These are phyloP conservation scores for Cygnus olor DNA, from an alignment of 2,797 vertebrate genomes.

Conservation along the genomic window DNA sequence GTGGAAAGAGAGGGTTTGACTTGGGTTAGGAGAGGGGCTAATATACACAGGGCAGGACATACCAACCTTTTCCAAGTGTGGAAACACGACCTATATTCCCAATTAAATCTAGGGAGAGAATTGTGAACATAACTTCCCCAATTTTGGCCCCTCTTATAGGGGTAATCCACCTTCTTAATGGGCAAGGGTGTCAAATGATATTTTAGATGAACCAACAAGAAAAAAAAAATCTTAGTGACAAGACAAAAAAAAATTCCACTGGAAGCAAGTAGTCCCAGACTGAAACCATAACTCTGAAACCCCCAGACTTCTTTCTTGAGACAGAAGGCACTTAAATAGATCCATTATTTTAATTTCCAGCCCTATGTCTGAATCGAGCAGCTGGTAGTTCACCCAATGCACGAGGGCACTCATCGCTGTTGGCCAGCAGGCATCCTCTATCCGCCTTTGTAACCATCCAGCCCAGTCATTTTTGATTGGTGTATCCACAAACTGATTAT, in stretches of 20 bases:
- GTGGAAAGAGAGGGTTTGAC: slow-evolving; percentile 91
- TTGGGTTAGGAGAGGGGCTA: slow-evolving; percentile 98
- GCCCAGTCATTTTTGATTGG: slow-evolving; percentile 74
- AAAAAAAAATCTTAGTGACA: slow-evolving; percentile 81
- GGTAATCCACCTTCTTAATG: slow-evolving; percentile 89
- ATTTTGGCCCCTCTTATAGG: slow-evolving; percentile 87
- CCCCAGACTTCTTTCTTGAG: slow-evolving; percentile 84
- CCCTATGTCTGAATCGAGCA: slow-evolving; percentile 79
- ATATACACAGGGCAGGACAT: slow-evolving; percentile 99
- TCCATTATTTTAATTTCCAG: slow-evolving; percentile 78
- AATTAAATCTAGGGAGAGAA: slow-evolving; percentile 99
- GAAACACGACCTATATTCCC: slow-evolving; percentile 99
- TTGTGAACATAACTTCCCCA: slow-evolving; percentile 95
- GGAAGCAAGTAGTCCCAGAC: slow-evolving; percentile 81
- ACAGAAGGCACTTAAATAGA: slow-evolving; percentile 79
- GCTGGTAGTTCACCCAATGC: slow-evolving; percentile 72
- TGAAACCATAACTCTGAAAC: slow-evolving; percentile 78
- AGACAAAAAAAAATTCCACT: slow-evolving; percentile 79
- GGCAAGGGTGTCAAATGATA: slow-evolving; percentile 85
- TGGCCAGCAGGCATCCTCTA: slow-evolving; percentile 71
- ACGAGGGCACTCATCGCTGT: slow-evolving; percentile 52
- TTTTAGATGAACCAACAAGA: slow-evolving; percentile 83
- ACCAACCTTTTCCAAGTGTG: slow-evolving; percentile 99
- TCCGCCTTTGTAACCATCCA: slow-evolving; percentile 81
- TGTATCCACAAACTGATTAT: slow-evolving; percentile 80